Evolutionary conservation across 1,140 invertebrate genomes (phyloP).

Genomic region (Atta cephalotes): DNA sequence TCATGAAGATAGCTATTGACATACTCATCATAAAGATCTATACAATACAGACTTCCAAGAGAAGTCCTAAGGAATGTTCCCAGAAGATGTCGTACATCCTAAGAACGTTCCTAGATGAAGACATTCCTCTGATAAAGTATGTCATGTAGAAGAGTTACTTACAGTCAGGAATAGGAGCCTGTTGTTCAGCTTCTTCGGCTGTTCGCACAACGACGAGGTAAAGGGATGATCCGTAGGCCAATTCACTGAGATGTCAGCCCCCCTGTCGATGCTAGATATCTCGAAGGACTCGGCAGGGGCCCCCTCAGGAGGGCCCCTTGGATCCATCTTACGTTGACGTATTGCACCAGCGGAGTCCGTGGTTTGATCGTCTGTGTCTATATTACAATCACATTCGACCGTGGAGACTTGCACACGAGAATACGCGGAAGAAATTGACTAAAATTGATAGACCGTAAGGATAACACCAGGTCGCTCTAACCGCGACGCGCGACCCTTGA

Average conservation of each 20-base stretch:
- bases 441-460: too few relatives aligned
- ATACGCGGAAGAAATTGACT: neutral
- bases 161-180: conserved; percentile 83
- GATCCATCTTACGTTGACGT: conserved; percentile 79
- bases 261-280: conserved; percentile 79
- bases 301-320: conserved; percentile 85
- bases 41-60: too few relatives aligned
- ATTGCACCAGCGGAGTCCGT: conserved; percentile 34
- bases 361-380: conserved; percentile 52
- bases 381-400: conserved; percentile 41
- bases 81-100: too few relatives aligned
- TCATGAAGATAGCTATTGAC: neutral
- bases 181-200: conserved; percentile 80
- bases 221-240: conserved; percentile 76
- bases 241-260: conserved; percentile 73
- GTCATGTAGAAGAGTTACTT: conserved; percentile 60
- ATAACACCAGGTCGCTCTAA: conserved; percentile 46
- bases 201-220: conserved; percentile 74
- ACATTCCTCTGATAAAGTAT: too few relatives aligned
- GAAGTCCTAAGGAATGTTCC: too few relatives aligned
- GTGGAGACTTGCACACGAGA: neutral
- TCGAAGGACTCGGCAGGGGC: conserved; percentile 82
- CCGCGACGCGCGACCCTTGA: conserved; percentile 17
- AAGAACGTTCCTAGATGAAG: too few relatives aligned
- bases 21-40: neutral